Evolutionary conservation across 2,113 vertebrate species (phyloP).

Genomic region (Neolamprologus kungweensis): DNA sequence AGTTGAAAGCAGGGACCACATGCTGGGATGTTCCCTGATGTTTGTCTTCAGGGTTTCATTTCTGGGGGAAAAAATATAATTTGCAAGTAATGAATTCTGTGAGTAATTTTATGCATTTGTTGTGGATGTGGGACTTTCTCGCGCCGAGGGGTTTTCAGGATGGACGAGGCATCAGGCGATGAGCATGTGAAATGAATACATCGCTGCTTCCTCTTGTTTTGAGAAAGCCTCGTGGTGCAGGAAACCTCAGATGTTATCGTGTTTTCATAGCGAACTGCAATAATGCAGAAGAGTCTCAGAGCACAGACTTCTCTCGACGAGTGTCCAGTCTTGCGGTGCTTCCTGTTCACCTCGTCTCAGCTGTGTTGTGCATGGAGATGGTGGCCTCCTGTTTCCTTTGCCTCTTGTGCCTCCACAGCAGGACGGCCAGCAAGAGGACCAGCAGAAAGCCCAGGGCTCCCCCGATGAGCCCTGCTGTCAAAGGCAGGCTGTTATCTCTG

Average conservation of each 20-base stretch:
- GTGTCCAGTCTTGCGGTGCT: neutral
- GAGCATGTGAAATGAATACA: neutral
- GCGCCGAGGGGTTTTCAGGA: neutral
- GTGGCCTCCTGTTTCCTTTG: slow-evolving; percentile 24
- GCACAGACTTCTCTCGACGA: neutral
- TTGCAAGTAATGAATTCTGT: neutral
- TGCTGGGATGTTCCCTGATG: neutral
- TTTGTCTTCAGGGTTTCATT: neutral
- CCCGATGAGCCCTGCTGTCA: slow-evolving; percentile 61
- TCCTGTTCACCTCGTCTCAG: neutral
- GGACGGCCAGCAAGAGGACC: slow-evolving; percentile 35
- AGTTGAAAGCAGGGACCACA: neutral
- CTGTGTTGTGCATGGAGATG: slow-evolving; percentile 11
- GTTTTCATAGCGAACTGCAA: neutral
- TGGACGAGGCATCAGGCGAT: neutral
- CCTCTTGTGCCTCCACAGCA: slow-evolving; percentile 59
- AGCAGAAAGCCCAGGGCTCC: slow-evolving; percentile 62
- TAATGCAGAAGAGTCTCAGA: neutral
- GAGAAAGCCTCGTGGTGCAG: neutral
- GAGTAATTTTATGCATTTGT: neutral
- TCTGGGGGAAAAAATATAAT: neutral
- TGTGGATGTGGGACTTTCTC: neutral
- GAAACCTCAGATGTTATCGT: neutral
- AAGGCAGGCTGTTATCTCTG: neutral
- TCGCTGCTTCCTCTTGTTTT: neutral